These are phyloP conservation scores for Stomatorhinus walkeri DNA, from an alignment of 2,797 vertebrate genomes.

Conservation along the genomic window DNA sequence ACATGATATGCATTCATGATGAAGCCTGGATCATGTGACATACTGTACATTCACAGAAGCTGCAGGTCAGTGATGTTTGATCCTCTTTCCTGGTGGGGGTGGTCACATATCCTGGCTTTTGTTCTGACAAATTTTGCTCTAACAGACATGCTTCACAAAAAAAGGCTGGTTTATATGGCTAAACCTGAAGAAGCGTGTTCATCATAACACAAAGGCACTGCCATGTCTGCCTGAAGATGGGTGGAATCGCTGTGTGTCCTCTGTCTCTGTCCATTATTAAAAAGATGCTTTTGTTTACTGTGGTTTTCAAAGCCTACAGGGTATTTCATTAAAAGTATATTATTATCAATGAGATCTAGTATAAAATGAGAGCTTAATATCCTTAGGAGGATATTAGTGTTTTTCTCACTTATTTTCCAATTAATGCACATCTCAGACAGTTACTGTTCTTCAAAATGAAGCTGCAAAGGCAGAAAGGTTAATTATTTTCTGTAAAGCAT, in stretches of 20 bases:
- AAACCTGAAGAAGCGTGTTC: not conserved
- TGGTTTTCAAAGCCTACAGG: conserved; percentile 1
- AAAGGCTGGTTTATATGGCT: not conserved
- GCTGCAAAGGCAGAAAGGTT: not conserved
- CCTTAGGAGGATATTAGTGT: not conserved
- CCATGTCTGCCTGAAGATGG: not conserved
- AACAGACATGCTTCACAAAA: not conserved
- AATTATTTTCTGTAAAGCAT: not conserved
- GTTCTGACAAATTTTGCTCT: not conserved
- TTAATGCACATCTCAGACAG: not conserved
- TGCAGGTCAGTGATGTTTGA: not conserved
- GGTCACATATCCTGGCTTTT: not conserved
- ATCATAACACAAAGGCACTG: not conserved
- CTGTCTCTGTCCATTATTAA: not conserved
- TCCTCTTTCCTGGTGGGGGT: not conserved
- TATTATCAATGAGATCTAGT: not conserved
- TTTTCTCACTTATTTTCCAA: not conserved
- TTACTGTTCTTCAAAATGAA: not conserved
- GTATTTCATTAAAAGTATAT: not conserved
- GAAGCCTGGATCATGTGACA: conserved; percentile 9
- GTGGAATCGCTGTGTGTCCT: not conserved
- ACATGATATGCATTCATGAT: conserved; percentile 9
- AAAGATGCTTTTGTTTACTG: not conserved
- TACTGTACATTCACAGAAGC: not conserved
- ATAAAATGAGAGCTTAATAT: not conserved